Evolutionary conservation across 2,888 invertebrate genomes (phyloP).

Genomic region (Dryococelus australis): DNA sequence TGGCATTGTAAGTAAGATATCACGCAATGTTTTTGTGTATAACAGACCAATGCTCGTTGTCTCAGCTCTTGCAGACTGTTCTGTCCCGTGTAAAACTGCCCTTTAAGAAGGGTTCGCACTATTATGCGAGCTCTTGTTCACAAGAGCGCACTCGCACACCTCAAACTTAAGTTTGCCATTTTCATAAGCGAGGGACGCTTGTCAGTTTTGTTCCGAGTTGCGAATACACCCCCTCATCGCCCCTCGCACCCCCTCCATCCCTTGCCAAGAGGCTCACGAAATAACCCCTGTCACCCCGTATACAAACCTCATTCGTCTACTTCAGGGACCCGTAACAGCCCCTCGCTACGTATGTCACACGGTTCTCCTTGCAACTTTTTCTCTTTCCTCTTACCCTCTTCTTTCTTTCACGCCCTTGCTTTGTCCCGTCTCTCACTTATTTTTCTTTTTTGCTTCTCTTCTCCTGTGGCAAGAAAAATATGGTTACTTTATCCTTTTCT

Average conservation of each 20-base stretch:
- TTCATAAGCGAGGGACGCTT: neutral
- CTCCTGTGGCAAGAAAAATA: slow-evolving; percentile 18
- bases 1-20: no score
- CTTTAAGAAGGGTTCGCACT: no score
- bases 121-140: no score
- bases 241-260: neutral
- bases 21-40: no score
- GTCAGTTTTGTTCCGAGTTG: slow-evolving; percentile 16
- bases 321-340: neutral
- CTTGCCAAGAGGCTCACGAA: neutral
- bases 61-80: no score
- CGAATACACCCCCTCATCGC: neutral
- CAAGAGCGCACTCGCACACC: no score
- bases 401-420: slow-evolving; percentile 13
- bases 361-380: neutral
- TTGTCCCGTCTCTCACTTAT: neutral
- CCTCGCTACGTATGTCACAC: neutral
- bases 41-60: no score
- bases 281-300: slow-evolving; percentile 20
- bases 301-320: neutral
- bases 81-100: no score
- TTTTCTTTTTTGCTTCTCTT: slow-evolving; percentile 6
- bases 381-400: neutral
- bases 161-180: neutral
- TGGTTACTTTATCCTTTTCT: slow-evolving; percentile 11